Evolutionary conservation across 1,140 invertebrate species (phyloP).

Genomic region (Limonius californicus): DNA sequence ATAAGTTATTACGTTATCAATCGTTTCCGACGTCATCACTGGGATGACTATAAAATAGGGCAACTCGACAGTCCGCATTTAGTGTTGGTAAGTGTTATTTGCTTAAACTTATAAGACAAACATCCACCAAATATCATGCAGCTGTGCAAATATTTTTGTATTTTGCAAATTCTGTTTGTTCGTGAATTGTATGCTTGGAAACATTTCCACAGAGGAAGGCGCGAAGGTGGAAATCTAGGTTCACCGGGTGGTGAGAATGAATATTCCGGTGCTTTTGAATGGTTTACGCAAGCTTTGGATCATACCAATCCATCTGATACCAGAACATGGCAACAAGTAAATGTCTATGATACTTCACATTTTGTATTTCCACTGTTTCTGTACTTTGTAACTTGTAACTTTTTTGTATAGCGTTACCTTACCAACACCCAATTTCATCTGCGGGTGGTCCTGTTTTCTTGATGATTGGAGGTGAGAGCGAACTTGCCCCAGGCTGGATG

Average conservation of each 20-base stretch:
- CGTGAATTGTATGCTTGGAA: slow-evolving; percentile 26
- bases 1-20: no score
- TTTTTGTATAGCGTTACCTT: slow-evolving; percentile 67
- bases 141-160: no score
- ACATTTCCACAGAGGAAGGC: slow-evolving; percentile 39
- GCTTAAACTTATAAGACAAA: no score
- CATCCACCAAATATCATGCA: no score
- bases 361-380: slow-evolving; percentile 55
- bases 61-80: no score
- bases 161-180: no score
- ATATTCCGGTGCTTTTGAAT: slow-evolving; percentile 56
- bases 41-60: no score
- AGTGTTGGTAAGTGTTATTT: no score
- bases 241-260: slow-evolving; percentile 32
- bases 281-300: slow-evolving; percentile 75
- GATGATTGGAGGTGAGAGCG: slow-evolving; percentile 83
- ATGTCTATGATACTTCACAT: no score
- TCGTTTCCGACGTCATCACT: no score
- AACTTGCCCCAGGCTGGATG: slow-evolving; percentile 75
- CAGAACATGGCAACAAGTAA: slow-evolving; percentile 70
- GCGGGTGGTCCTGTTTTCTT: slow-evolving; percentile 75
- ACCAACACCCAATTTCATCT: slow-evolving; percentile 67
- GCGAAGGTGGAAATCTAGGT: slow-evolving; percentile 37
- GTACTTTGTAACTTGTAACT: slow-evolving; percentile 51
- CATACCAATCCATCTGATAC: slow-evolving; percentile 69